phyloP scores from a whole-genome alignment of 2,888 invertebrate species.

The Hipparchia sbordonii region DNA sequence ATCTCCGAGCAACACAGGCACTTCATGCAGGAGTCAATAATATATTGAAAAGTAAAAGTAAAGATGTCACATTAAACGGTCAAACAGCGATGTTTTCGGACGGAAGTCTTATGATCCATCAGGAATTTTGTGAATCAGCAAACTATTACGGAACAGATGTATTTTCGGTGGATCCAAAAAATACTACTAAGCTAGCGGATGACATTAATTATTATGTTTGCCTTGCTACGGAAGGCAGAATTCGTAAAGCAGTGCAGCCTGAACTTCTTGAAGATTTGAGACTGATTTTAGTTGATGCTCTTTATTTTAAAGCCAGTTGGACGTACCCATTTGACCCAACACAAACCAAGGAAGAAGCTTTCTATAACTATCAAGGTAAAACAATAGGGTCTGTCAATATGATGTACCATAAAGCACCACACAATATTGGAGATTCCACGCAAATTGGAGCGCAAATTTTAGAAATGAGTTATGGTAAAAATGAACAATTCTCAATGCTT shows the following conservation, averaged over 20 bases:
- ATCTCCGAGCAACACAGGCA: constrained; percentile 62
- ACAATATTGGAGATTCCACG: constrained; percentile 77
- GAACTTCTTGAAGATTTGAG: constrained; percentile 66
- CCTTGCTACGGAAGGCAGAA: constrained; percentile 85
- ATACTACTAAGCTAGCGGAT: constrained; percentile 72
- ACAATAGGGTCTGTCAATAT: constrained; percentile 85
- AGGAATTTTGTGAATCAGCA: constrained; percentile 70
- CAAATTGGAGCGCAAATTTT: constrained; percentile 83
- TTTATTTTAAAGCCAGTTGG: constrained; percentile 90
- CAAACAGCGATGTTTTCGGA: constrained; percentile 68
- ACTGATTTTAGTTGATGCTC: constrained; percentile 85
- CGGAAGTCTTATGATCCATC: constrained; percentile 59
- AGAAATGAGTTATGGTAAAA: constrained; percentile 87
- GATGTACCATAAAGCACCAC: constrained; percentile 87
- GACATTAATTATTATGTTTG: constrained; percentile 87
- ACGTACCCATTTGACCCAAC: constrained; percentile 84
- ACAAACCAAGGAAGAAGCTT: constrained; percentile 79
- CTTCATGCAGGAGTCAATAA: constrained; percentile 60
- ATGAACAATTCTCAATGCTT: constrained; percentile 85
- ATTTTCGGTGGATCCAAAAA: constrained; percentile 80
- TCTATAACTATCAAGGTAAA: constrained; percentile 83
- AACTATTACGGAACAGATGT: constrained; percentile 79
- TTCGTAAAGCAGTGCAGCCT: constrained; percentile 84
- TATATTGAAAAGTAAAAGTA: constrained; percentile 55
- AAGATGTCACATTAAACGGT: constrained; percentile 62